These are phyloP conservation scores for Drosophila pruinosa DNA, from an alignment of 1,140 invertebrate species.

Conservation along the genomic window DNA sequence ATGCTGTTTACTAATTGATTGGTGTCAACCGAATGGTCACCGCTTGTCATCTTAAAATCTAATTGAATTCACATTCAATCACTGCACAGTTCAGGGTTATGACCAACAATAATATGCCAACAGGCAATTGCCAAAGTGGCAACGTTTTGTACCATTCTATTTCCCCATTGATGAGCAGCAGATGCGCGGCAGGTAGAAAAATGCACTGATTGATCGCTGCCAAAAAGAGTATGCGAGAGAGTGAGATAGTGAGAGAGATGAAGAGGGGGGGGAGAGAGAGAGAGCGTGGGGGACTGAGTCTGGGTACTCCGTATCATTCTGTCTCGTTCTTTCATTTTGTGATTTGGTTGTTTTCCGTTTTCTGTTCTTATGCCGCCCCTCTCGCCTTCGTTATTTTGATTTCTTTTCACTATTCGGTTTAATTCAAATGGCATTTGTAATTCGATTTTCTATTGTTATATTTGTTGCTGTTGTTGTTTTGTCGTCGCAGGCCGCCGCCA, in stretches of 20 bases:
- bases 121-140: slow-evolving; percentile 1
- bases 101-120: slow-evolving; percentile 4
- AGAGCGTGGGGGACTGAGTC: background rate
- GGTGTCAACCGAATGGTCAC: background rate
- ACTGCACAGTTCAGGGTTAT: slow-evolving; percentile 36
- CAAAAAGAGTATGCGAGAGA: background rate
- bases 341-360: slow-evolving; percentile 42
- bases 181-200: slow-evolving; percentile 34
- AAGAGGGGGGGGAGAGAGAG: no score
- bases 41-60: background rate
- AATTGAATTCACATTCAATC: slow-evolving; percentile 36
- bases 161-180: slow-evolving; percentile 39
- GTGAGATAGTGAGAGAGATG: background rate
- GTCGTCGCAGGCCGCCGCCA: slow-evolving; percentile 67
- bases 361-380: background rate
- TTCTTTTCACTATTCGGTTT: slow-evolving; percentile 53
- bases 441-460: slow-evolving; percentile 71
- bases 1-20: background rate
- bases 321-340: slow-evolving; percentile 19
- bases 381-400: slow-evolving; percentile 31
- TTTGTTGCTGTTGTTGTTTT: slow-evolving; percentile 65
- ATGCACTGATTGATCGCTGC: slow-evolving; percentile 21
- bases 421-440: slow-evolving; percentile 74
- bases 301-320: background rate
- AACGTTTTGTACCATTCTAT: slow-evolving; percentile 19